These are phyloP conservation scores for Argentina silus DNA, from an alignment of 2,797 vertebrate genomes.

Conservation along the genomic window DNA sequence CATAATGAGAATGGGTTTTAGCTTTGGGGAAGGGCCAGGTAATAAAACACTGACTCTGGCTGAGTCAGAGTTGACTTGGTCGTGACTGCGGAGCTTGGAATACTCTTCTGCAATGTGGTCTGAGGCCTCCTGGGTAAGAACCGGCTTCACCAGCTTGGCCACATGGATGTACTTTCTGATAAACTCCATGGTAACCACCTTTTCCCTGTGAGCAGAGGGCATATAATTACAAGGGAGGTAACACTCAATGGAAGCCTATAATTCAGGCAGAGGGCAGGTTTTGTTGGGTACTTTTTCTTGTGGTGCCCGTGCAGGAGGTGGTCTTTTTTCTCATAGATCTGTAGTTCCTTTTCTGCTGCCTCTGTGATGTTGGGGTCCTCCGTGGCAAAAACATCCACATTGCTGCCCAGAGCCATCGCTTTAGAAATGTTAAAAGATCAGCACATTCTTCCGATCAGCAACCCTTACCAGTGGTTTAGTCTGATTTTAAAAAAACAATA, in stretches of 20 bases:
- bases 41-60: conserved; percentile 48
- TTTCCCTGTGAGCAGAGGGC: conserved; percentile 52
- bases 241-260: background rate
- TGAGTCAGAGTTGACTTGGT: conserved; percentile 59
- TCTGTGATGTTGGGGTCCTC: conserved; percentile 66
- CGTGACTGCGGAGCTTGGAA: conserved; percentile 64
- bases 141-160: conserved; percentile 64
- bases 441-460: background rate
- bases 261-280: background rate
- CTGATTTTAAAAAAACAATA: background rate
- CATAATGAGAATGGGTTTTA: no score
- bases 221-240: background rate
- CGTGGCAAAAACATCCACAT: conserved; percentile 66
- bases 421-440: background rate
- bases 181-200: conserved; percentile 67
- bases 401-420: conserved; percentile 67
- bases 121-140: conserved; percentile 63
- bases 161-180: conserved; percentile 69
- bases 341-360: conserved; percentile 55
- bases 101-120: conserved; percentile 69
- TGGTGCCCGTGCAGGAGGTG: conserved; percentile 60
- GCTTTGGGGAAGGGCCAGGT: no score
- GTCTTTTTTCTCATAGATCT: conserved; percentile 69
- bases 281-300: conserved; percentile 51
- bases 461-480: background rate